A percentile compares a stretch with the other conserved stretches of the same genome.
These are phyloP conservation scores for Gryllus bimaculatus DNA, from an alignment of 1,140 invertebrate genomes.

Conservation along the genomic window DNA sequence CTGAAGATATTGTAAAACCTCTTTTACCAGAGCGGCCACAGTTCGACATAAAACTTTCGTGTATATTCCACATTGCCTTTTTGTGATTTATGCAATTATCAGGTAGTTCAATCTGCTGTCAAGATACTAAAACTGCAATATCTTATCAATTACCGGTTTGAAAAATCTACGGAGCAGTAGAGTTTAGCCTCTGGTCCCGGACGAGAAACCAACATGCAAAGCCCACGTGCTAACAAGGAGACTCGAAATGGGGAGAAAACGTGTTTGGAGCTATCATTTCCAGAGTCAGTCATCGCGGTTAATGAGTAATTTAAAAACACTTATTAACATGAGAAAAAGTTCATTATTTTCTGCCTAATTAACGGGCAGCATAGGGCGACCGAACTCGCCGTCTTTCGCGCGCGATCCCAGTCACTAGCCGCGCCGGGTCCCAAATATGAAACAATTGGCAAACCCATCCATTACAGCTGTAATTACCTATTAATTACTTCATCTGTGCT, in stretches of 20 bases:
- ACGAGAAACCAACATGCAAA: background rate
- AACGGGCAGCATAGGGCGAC: background rate
- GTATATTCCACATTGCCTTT: no score
- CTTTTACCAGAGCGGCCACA: no score
- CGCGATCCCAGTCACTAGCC: background rate
- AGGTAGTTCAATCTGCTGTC: background rate
- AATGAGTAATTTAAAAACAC: slow-evolving; percentile 6
- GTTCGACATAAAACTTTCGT: no score
- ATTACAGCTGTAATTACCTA: background rate
- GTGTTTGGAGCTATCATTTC: background rate
- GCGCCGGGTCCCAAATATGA: background rate
- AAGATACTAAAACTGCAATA: background rate
- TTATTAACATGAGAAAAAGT: background rate
- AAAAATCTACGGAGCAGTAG: background rate
- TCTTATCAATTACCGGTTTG: background rate
- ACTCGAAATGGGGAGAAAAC: background rate
- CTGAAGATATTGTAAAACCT: no score
- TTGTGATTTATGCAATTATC: no score
- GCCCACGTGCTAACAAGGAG: background rate
- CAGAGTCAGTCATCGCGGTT: background rate
- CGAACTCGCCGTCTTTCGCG: background rate
- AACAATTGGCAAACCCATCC: slow-evolving; percentile 3
- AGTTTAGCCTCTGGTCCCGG: background rate
- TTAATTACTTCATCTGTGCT: slow-evolving; percentile 1
- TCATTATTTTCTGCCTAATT: slow-evolving; percentile 5